phyloP scores from a whole-genome alignment of 2,888 invertebrate genomes.

The Chironomus tentans region DNA sequence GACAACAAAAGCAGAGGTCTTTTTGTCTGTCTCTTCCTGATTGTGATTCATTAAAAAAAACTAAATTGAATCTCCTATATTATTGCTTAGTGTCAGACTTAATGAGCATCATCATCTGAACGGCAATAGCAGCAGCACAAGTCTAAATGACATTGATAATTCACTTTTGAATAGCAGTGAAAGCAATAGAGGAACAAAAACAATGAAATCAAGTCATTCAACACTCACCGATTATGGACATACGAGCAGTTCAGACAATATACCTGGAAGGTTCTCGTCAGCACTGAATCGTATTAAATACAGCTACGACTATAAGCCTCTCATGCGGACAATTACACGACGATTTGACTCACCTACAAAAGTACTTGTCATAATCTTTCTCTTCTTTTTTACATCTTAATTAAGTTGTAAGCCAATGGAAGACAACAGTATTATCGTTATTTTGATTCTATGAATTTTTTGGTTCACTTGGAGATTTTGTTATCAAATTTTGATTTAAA shows the following conservation, averaged over 20 bases:
- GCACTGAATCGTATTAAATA: constrained; percentile 40
- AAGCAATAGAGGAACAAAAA: constrained; percentile 32
- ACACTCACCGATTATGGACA: constrained; percentile 13
- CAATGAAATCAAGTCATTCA: constrained; percentile 14
- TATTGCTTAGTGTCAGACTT: neutral
- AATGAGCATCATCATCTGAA: neutral
- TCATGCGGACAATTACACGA: constrained; percentile 38
- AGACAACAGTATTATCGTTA: neutral
- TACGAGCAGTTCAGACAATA: constrained; percentile 30
- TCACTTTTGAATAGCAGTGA: constrained; percentile 30
- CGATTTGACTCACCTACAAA: constrained; percentile 33
- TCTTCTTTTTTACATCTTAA: too few species aligned
- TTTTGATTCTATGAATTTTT: too few species aligned
- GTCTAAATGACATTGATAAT: constrained; percentile 18
- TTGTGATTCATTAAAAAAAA: neutral
- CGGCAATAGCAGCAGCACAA: too few species aligned
- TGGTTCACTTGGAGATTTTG: too few species aligned
- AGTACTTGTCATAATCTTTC: neutral
- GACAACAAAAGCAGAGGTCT: neutral
- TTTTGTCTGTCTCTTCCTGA: constrained; percentile 13
- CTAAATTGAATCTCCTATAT: neutral
- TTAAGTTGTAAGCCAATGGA: neutral
- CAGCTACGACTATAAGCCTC: constrained; percentile 41
- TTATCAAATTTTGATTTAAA: too few species aligned
- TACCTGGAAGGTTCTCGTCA: constrained; percentile 34